These are phyloP conservation scores for Theretra japonica DNA, from an alignment of 2,888 invertebrate genomes.

Conservation along the genomic window DNA sequence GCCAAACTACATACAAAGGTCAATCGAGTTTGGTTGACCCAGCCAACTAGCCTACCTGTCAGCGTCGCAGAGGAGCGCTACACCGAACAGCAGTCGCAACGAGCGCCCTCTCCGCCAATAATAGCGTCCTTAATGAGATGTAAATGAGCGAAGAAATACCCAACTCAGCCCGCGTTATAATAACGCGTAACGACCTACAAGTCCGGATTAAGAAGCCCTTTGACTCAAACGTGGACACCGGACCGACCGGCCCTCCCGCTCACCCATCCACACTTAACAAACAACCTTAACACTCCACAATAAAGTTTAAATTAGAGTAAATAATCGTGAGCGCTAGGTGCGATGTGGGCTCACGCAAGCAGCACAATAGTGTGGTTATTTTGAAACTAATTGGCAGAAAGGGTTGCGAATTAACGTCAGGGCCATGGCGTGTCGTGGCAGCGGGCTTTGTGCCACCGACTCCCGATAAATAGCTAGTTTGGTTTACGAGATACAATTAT, in stretches of 20 bases:
- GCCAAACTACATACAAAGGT: not conserved
- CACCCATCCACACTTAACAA: slow-evolving; percentile 41
- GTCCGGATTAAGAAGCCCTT: slow-evolving; percentile 85
- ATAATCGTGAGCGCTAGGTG: slow-evolving; percentile 60
- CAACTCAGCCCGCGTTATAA: slow-evolving; percentile 81
- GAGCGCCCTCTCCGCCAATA: slow-evolving; percentile 70
- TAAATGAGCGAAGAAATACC: slow-evolving; percentile 84
- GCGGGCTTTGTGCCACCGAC: slow-evolving; percentile 70
- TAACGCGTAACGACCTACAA: slow-evolving; percentile 85
- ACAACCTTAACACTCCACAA: slow-evolving; percentile 46
- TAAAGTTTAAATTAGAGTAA: slow-evolving; percentile 52
- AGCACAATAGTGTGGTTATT: slow-evolving; percentile 83
- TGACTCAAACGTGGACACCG: slow-evolving; percentile 78
- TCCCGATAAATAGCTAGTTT: slow-evolving; percentile 58
- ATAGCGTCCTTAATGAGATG: slow-evolving; percentile 84
- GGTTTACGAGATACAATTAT: slow-evolving; percentile 54
- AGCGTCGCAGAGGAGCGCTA: slow-evolving; percentile 4
- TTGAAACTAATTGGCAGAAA: slow-evolving; percentile 85
- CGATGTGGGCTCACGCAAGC: slow-evolving; percentile 73
- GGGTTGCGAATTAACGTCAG: slow-evolving; percentile 84
- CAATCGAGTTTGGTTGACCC: not conserved
- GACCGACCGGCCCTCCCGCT: slow-evolving; percentile 66
- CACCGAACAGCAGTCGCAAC: slow-evolving; percentile 27
- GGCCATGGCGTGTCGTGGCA: slow-evolving; percentile 66
- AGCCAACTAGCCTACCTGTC: not conserved